Conservation (phyloP, 2,888 invertebrate species). For the Crossocerus cetratus region DNA sequence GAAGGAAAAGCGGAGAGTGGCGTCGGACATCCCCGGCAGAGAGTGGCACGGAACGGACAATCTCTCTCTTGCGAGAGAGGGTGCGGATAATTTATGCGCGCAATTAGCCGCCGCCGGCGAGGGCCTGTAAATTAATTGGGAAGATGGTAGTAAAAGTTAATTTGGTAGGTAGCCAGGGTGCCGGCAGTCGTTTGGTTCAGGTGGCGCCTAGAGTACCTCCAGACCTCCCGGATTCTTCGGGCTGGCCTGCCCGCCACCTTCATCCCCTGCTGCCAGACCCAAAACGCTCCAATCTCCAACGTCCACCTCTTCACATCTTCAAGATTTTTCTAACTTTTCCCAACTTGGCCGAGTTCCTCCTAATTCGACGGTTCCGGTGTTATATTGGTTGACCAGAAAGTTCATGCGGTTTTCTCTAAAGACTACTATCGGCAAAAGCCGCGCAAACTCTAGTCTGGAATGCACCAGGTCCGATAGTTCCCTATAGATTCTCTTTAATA, state of each 20-base stretch:
- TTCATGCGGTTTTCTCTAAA: too few species aligned
- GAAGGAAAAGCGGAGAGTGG: slow-evolving; percentile 15
- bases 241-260: background rate
- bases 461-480: too few species aligned
- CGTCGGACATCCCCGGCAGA: slow-evolving; percentile 33
- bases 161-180: slow-evolving; percentile 68
- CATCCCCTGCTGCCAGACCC: too few species aligned
- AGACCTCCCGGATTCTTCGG: slow-evolving; percentile 42
- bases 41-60: slow-evolving; percentile 55
- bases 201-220: slow-evolving; percentile 63
- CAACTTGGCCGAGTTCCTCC: too few species aligned
- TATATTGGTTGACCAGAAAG: too few species aligned
- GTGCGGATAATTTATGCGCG: slow-evolving; percentile 70
- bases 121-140: slow-evolving; percentile 73
- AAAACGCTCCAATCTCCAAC: too few species aligned
- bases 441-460: too few species aligned
- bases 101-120: slow-evolving; percentile 69
- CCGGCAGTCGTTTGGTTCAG: slow-evolving; percentile 71
- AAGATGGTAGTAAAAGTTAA: slow-evolving; percentile 75
- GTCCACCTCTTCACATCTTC: too few species aligned
- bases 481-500: too few species aligned
- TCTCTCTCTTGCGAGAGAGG: slow-evolving; percentile 40
- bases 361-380: too few species aligned
- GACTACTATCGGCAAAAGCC: too few species aligned
- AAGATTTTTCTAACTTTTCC: too few species aligned